phyloP scores from a whole-genome alignment of 2,113 vertebrate species.

The Osmerus mordax region DNA sequence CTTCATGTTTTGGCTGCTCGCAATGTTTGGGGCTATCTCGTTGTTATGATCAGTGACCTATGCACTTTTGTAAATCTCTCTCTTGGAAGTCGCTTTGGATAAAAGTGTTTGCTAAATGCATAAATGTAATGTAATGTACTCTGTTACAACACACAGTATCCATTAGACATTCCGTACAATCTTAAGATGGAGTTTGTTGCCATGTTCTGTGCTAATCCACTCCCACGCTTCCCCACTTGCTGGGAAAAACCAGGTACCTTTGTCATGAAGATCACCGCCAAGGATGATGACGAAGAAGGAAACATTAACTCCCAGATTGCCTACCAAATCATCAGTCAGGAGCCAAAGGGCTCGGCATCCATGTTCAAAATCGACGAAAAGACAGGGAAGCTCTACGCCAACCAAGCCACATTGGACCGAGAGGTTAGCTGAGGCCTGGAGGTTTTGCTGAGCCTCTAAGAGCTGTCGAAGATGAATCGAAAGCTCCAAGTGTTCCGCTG shows the following conservation, averaged over 20 bases:
- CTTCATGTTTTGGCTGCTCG: no score
- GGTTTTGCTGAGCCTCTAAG: no score
- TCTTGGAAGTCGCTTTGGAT: no score
- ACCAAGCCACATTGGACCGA: conserved; percentile 62
- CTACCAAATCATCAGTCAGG: conserved; percentile 66
- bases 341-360: conserved; percentile 37
- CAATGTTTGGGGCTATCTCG: no score
- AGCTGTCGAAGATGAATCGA: background rate
- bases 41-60: no score
- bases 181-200: no score
- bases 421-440: conserved; percentile 57
- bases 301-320: conserved; percentile 57
- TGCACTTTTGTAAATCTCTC: no score
- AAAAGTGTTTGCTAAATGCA: no score
- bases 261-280: conserved; percentile 60
- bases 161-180: no score
- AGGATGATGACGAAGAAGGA: conserved; percentile 58
- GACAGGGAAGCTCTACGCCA: conserved; percentile 63
- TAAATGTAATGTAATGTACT: no score
- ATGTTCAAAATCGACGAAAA: conserved; percentile 61
- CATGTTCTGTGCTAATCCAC: background rate
- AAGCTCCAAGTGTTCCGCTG: background rate
- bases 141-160: background rate
- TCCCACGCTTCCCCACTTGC: conserved; percentile 20
- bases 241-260: conserved; percentile 49